Evolutionary conservation across 2,797 vertebrate genomes (phyloP).

Genomic region (Gadopsis marmoratus): DNA sequence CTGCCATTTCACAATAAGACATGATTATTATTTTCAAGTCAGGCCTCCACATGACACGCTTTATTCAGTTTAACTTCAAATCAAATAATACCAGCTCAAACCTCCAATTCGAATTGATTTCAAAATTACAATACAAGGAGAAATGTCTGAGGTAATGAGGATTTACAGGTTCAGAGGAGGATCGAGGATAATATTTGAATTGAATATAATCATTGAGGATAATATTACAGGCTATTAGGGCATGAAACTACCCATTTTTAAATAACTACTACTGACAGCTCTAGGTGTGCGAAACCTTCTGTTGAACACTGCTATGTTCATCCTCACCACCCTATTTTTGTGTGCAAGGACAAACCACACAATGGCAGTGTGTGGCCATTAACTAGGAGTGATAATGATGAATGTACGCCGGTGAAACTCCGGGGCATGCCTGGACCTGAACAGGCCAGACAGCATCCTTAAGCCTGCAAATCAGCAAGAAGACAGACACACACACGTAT

Average conservation of each 20-base stretch:
- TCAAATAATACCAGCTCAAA: slow-evolving; percentile 16
- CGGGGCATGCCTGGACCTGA: slow-evolving; percentile 53
- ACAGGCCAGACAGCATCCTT: slow-evolving; percentile 38
- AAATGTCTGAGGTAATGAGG: not conserved
- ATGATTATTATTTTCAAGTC: not conserved
- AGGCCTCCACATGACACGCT: not conserved
- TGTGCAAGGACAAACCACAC: slow-evolving; percentile 28
- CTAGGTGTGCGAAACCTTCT: slow-evolving; percentile 14
- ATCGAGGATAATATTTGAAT: not conserved
- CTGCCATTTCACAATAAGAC: slow-evolving; percentile 23
- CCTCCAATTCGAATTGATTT: slow-evolving; percentile 20
- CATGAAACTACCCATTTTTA: not conserved
- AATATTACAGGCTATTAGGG: not conserved
- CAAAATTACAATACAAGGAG: slow-evolving; percentile 9
- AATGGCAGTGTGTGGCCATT: slow-evolving; percentile 15
- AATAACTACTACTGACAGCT: not conserved
- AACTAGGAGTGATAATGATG: slow-evolving; percentile 41
- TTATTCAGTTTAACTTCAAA: slow-evolving; percentile 2
- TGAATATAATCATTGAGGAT: not conserved
- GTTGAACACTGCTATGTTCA: not conserved
- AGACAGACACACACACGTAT: slow-evolving; percentile 22
- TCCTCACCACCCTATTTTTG: slow-evolving; percentile 2
- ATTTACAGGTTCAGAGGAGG: not conserved
- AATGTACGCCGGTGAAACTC: slow-evolving; percentile 54
- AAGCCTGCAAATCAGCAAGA: slow-evolving; percentile 30